These are phyloP conservation scores for Cordilura impudica DNA, from an alignment of 2,888 invertebrate species.

Conservation along the genomic window DNA sequence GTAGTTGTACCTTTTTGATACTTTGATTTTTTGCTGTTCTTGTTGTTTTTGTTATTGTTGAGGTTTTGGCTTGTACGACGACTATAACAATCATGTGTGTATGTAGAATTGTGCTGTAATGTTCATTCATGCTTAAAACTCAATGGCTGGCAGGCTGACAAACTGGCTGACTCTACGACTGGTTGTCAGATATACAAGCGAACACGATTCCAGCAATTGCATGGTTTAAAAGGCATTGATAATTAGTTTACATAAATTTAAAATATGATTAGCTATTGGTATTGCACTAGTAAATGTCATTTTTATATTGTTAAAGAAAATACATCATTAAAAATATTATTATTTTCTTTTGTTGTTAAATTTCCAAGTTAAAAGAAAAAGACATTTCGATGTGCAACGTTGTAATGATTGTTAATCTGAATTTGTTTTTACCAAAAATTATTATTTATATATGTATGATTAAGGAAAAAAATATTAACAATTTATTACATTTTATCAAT, in stretches of 20 bases:
- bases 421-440: no score
- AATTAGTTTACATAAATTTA: conserved; percentile 33
- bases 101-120: conserved; percentile 3
- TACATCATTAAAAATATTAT: no score
- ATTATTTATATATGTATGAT: no score
- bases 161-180: background rate
- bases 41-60: no score
- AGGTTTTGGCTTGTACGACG: conserved; percentile 51
- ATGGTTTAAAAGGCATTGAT: conserved; percentile 37
- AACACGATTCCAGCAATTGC: conserved; percentile 19
- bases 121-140: conserved; percentile 60
- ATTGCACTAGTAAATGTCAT: no score
- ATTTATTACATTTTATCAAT: background rate
- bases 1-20: conserved; percentile 45
- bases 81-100: conserved; percentile 10
- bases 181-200: conserved; percentile 32
- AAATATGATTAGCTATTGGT: no score
- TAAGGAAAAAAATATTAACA: no score
- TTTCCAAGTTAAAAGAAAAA: no score
- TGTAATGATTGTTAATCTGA: no score
- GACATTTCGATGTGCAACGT: no score
- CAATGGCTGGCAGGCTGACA: conserved; percentile 50
- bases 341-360: no score
- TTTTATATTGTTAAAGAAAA: no score
- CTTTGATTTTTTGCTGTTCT: conserved; percentile 58